Evolutionary conservation across 2,888 invertebrate genomes (phyloP).

Genomic region (Eudemis profundana): DNA sequence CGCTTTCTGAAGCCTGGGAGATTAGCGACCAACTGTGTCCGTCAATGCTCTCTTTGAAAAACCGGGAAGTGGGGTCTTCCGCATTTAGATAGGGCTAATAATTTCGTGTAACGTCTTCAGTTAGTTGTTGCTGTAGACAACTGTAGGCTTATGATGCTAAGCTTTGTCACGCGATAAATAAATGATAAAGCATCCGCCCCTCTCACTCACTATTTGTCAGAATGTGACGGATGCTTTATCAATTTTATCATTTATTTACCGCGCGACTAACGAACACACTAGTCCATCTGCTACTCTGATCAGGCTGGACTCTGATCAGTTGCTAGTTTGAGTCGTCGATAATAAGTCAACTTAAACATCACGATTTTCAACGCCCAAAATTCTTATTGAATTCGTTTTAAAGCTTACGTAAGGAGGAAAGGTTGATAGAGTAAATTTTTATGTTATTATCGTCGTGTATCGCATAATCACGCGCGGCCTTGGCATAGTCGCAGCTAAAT

Average conservation of each 20-base stretch:
- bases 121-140: no score
- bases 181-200: no score
- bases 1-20: background rate
- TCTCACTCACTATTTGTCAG: no score
- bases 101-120: no score
- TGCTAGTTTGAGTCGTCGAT: no score
- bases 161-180: no score
- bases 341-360: slow-evolving; percentile 7
- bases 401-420: slow-evolving; percentile 47
- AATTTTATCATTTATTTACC: no score
- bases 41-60: slow-evolving; percentile 1
- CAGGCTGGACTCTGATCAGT: no score
- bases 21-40: background rate
- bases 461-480: slow-evolving; percentile 69
- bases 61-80: background rate
- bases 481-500: slow-evolving; percentile 55
- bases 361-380: background rate
- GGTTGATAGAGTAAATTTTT: slow-evolving; percentile 53
- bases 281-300: no score
- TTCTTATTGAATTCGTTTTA: background rate
- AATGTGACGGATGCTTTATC: no score
- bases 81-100: background rate
- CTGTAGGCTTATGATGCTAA: no score
- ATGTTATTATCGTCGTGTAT: slow-evolving; percentile 63
- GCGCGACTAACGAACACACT: no score